Base-by-base conservation (phyloP, 2,797 vertebrate genomes). In the Sebastes glaucus region DNA sequence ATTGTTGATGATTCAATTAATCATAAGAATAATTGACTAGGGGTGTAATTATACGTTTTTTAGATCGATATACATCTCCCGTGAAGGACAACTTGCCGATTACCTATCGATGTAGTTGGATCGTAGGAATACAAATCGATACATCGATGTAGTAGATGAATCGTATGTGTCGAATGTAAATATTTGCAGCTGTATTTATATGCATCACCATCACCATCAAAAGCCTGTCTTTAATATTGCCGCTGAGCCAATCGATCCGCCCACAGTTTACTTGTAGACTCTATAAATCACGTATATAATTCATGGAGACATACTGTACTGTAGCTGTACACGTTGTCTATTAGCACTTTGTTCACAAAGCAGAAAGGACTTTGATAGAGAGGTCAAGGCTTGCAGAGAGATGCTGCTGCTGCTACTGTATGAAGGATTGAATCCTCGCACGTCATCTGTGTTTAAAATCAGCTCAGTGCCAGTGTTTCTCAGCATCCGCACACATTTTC, bases 201-300 rank as follows among this genome's bases (percentile, higher is more conserved):
- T 56, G n/a, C 13, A 14, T 27, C 28, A 32, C 4, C 13, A 14
- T 27, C 28, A 32, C 6, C 27, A 18, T 61, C 14, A 57, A 13
- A 56, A 7, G 42, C 72, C 27, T 0, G 22, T 57, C 55, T 27
- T 53, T 59, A 6, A 33, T 20, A 10, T 4, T 13, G 30, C 71
- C 6, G 3, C 30, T 74, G 20, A 20, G 52, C 11, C 25, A 72
- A 66, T 74, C 3, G 2, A 74, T 72, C 20, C 4, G 28, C 64
- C 55, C 65, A 22, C 56, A 22, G 79, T 59, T 27, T 62, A 61
- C 33, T 25, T 33, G 49, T n/a, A 3, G 22, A 11, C 30, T 46
- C 14, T 23, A 27, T 30, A 38, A 25, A 38, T 66, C 72, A 18
- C 78, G 70, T 80, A 5, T 7, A 72, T 82, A 62, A 33, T 83